Evolutionary conservation across 2,797 vertebrate species (phyloP).

Genomic region (Arctocebus calabarensis): DNA sequence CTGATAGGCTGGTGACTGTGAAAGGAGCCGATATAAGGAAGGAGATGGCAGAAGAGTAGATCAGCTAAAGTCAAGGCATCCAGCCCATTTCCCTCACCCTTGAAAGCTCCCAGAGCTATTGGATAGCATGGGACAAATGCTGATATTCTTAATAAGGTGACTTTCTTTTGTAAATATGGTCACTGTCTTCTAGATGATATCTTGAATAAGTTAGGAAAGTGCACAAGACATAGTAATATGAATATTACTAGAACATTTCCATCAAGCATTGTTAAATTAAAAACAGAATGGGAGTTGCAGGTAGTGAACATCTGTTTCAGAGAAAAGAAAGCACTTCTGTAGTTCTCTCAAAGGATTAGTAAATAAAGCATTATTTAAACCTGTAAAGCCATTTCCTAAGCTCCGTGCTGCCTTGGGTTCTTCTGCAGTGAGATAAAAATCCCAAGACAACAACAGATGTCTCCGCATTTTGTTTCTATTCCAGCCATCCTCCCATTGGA

Average conservation of each 20-base stretch:
- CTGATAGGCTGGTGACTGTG: background rate
- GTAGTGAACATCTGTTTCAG: constrained; percentile 60
- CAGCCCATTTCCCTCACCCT: background rate
- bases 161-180: background rate
- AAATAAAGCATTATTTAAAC: constrained; percentile 32
- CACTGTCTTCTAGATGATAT: background rate
- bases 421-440: background rate
- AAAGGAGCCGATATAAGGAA: background rate
- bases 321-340: background rate
- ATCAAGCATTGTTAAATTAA: constrained; percentile 29
- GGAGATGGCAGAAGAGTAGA: background rate
- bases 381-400: background rate
- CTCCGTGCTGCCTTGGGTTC: background rate
- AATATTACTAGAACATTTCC: constrained; percentile 64
- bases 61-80: background rate
- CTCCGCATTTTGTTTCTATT: background rate
- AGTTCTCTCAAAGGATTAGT: background rate
- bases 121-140: background rate
- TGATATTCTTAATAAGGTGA: background rate
- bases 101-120: background rate
- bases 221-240: background rate
- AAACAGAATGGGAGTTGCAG: background rate
- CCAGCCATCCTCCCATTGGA: background rate
- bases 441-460: constrained; percentile 39
- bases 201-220: background rate